These are phyloP conservation scores for Fissipunctia ypsillon DNA, from an alignment of 2,888 invertebrate species.

Conservation along the genomic window DNA sequence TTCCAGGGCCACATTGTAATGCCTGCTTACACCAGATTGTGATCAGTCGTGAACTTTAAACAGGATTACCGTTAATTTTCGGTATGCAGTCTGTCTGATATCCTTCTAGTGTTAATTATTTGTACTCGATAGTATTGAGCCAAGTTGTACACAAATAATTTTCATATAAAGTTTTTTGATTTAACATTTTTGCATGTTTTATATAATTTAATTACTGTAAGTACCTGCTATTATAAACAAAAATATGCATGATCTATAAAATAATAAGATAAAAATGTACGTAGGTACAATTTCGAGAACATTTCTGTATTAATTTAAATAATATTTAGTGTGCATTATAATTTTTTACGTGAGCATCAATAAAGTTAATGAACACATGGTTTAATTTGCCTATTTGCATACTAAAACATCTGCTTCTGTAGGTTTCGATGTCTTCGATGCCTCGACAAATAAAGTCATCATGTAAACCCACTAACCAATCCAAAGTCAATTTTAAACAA, in stretches of 20 bases:
- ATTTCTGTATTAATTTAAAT: slow-evolving; percentile 8
- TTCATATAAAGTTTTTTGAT: background rate
- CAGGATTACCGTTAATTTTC: slow-evolving; percentile 8
- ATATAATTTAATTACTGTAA: background rate
- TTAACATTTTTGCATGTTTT: background rate
- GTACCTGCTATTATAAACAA: background rate
- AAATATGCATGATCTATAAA: background rate
- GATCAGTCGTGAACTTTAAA: slow-evolving; percentile 58
- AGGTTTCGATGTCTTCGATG: background rate
- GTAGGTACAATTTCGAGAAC: background rate
- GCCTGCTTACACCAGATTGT: slow-evolving; percentile 39
- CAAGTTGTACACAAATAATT: slow-evolving; percentile 13
- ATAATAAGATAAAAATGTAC: background rate
- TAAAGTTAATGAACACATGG: background rate
- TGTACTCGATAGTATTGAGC: background rate
- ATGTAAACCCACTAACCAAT: background rate
- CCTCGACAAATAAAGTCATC: too few relatives aligned
- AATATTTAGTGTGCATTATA: background rate
- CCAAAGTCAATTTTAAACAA: too few relatives aligned
- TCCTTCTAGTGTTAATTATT: slow-evolving; percentile 24
- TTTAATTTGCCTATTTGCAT: slow-evolving; percentile 13
- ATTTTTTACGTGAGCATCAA: slow-evolving; percentile 1
- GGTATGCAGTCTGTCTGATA: background rate
- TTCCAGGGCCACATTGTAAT: slow-evolving; percentile 25
- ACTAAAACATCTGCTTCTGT: background rate